phyloP scores from a whole-genome alignment of 2,888 invertebrate species.

The Noctua janthina region DNA sequence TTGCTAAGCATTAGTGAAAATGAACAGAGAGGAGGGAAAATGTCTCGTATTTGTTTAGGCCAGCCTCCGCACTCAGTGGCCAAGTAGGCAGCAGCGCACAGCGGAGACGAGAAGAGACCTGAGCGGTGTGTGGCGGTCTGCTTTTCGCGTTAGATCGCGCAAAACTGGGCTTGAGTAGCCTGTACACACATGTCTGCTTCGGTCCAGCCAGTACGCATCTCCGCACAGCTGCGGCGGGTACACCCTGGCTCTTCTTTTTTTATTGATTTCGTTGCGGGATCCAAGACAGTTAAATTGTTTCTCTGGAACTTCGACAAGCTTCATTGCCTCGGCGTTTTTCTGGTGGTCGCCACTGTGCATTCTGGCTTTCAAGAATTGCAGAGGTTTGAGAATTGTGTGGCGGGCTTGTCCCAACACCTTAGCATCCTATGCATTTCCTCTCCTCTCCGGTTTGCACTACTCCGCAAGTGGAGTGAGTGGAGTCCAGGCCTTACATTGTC shows the following conservation, averaged over 20 bases:
- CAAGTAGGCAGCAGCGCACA: not conserved
- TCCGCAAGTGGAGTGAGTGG: not conserved
- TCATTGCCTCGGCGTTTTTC: too few relatives aligned
- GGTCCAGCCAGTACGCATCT: not conserved
- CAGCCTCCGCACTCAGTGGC: not conserved
- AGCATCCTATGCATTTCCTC: not conserved
- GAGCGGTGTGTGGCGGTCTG: not conserved
- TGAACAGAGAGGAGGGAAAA: not conserved
- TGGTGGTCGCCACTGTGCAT: too few relatives aligned
- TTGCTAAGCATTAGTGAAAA: not conserved
- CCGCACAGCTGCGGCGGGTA: not conserved
- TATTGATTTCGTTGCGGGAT: too few relatives aligned
- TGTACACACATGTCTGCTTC: not conserved
- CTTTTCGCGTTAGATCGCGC: not conserved
- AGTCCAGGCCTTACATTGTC: not conserved
- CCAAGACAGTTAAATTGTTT: too few relatives aligned
- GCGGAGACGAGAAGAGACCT: not conserved
- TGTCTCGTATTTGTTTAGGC: not conserved
- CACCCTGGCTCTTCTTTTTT: not conserved
- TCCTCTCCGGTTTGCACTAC: not conserved
- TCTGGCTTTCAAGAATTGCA: too few relatives aligned
- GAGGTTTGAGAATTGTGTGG: too few relatives aligned
- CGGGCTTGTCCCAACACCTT: too few relatives aligned
- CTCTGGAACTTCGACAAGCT: too few relatives aligned
- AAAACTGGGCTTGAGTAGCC: not conserved